phyloP scores from a whole-genome alignment of 2,113 vertebrate genomes.

The Sebastes fasciatus region DNA sequence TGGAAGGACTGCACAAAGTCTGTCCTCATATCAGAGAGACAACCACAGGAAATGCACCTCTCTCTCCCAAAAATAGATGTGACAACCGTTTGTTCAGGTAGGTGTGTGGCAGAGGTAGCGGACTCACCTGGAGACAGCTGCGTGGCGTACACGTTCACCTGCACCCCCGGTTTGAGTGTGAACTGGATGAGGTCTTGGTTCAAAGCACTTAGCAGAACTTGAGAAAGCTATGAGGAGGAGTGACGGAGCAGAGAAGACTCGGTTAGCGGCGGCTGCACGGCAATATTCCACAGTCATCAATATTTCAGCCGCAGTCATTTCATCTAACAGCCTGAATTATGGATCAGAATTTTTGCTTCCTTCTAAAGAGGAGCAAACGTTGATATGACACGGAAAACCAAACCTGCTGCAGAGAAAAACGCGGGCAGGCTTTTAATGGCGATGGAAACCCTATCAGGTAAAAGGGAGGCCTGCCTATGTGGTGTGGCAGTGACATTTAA shows the following conservation, averaged over 20 bases:
- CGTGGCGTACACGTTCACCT: constrained; percentile 78
- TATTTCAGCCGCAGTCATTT: constrained; percentile 79
- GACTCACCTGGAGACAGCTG: constrained; percentile 79
- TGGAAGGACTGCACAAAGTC: not conserved
- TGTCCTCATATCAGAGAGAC: not conserved
- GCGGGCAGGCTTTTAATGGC: constrained; percentile 25
- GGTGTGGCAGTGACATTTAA: constrained; percentile 58
- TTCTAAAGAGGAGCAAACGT: constrained; percentile 77
- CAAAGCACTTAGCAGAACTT: constrained; percentile 81
- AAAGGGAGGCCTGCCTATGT: constrained; percentile 48
- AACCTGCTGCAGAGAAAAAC: constrained; percentile 38
- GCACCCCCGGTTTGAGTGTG: constrained; percentile 72
- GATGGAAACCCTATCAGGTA: constrained; percentile 49
- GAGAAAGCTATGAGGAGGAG: constrained; percentile 72
- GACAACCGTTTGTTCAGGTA: constrained; percentile 23
- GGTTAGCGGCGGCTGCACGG: constrained; percentile 57
- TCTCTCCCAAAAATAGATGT: constrained; percentile 1
- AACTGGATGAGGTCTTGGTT: constrained; percentile 83
- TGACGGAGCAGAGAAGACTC: constrained; percentile 59
- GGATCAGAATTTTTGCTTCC: constrained; percentile 68
- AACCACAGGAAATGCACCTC: not conserved
- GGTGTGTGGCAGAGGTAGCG: not conserved
- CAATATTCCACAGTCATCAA: constrained; percentile 76
- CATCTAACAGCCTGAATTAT: constrained; percentile 77
- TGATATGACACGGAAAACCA: constrained; percentile 64